A percentile compares a stretch with the other conserved stretches of the same genome.
Evolutionary conservation across 2,888 invertebrate genomes (phyloP).

Genomic region (Drosophila prostipennis): DNA sequence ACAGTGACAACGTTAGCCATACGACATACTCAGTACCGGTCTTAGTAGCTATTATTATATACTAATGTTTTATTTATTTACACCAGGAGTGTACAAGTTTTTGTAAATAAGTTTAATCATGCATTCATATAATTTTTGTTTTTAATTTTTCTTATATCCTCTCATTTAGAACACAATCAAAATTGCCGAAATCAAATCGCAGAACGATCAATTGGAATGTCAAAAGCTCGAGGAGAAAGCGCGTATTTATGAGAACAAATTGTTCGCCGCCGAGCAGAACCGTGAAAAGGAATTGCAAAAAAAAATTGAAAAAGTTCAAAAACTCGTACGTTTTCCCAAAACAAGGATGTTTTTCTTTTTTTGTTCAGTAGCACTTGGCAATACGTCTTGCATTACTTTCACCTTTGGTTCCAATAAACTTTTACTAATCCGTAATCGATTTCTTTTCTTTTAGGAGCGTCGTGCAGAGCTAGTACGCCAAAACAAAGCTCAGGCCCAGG

Average conservation of each 20-base stretch:
- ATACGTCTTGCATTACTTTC: background rate
- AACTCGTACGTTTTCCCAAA: slow-evolving; percentile 88
- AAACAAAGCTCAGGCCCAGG: slow-evolving; percentile 89
- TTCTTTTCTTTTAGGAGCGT: slow-evolving; percentile 88
- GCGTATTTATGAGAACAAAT: slow-evolving; percentile 89
- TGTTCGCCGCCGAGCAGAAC: slow-evolving; percentile 92
- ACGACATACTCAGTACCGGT: too few relatives aligned
- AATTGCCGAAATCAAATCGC: slow-evolving; percentile 88
- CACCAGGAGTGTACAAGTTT: too few relatives aligned
- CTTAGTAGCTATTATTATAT: too few relatives aligned
- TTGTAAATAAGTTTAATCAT: slow-evolving; percentile 40
- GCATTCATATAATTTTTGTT: slow-evolving; percentile 54
- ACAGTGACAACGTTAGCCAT: too few relatives aligned
- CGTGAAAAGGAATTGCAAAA: slow-evolving; percentile 93
- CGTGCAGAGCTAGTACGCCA: slow-evolving; percentile 96
- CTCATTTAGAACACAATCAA: slow-evolving; percentile 87
- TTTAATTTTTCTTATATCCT: slow-evolving; percentile 55
- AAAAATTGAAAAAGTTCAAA: slow-evolving; percentile 93
- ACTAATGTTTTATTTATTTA: too few relatives aligned
- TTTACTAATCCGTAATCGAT: background rate
- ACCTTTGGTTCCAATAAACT: background rate
- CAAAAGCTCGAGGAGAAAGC: slow-evolving; percentile 88
- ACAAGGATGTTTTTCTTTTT: slow-evolving; percentile 9
- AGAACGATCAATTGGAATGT: slow-evolving; percentile 86
- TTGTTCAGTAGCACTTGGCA: slow-evolving; percentile 4